A percentile compares a stretch with the other conserved stretches of the same genome.
These are phyloP conservation scores for Oplegnathus fasciatus DNA, from an alignment of 2,113 vertebrate genomes.

Conservation along the genomic window DNA sequence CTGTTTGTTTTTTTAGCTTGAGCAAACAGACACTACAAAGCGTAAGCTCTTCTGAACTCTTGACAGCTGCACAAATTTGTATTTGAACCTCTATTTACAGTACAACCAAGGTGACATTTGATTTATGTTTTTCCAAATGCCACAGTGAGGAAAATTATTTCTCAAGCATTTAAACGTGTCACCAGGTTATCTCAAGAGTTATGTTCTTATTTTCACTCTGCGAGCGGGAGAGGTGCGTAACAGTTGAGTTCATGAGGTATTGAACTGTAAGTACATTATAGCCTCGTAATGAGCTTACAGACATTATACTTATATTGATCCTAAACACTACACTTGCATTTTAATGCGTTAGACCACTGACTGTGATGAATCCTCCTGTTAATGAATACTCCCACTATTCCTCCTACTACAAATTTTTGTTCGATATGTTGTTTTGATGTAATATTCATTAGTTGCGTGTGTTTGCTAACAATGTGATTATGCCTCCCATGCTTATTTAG, in stretches of 20 bases:
- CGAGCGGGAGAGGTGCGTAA: not conserved
- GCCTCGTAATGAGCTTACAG: slow-evolving; percentile 38
- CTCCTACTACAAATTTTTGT: too few relatives aligned
- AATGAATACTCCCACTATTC: too few relatives aligned
- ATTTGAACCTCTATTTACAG: not conserved
- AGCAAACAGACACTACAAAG: not conserved
- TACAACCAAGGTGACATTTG: not conserved
- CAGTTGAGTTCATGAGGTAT: not conserved
- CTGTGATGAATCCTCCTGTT: not conserved
- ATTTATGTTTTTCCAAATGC: not conserved
- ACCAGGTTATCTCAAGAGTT: not conserved
- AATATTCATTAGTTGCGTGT: not conserved
- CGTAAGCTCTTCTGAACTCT: not conserved
- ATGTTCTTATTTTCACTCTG: not conserved
- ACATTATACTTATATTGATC: slow-evolving; percentile 52
- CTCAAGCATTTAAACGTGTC: not conserved
- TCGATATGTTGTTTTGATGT: not conserved
- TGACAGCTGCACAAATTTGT: not conserved
- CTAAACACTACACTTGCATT: slow-evolving; percentile 42
- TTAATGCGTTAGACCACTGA: slow-evolving; percentile 28
- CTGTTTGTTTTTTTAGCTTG: not conserved
- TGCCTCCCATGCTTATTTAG: not conserved
- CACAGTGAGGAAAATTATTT: not conserved
- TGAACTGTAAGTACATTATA: slow-evolving; percentile 42
- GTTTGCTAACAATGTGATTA: not conserved